A percentile compares a stretch with the other conserved stretches of the same genome.
These are phyloP conservation scores for Torymus auratus DNA, from an alignment of 2,888 invertebrate genomes.

Conservation along the genomic window DNA sequence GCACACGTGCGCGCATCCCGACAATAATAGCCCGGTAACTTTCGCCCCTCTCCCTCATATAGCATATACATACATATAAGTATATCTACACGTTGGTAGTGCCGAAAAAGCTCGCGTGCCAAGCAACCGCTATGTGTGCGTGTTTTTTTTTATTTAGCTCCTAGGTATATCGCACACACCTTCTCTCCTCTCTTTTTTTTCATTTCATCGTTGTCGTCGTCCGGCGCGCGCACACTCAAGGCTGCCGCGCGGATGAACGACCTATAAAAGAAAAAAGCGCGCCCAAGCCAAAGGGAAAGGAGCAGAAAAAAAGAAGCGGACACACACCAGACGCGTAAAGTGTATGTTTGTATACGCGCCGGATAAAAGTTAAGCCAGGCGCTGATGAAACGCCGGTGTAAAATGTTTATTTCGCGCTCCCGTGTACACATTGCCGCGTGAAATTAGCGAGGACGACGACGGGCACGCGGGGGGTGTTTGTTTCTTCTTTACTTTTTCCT, in stretches of 20 bases:
- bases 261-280: slow-evolving; percentile 19
- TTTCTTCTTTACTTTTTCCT: background rate
- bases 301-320: background rate
- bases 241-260: slow-evolving; percentile 10
- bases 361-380: slow-evolving; percentile 26
- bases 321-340: slow-evolving; percentile 8
- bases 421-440: background rate
- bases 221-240: background rate
- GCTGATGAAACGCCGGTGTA: slow-evolving; percentile 40
- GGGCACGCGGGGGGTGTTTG: background rate
- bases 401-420: slow-evolving; percentile 39
- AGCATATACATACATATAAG: no score
- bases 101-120: no score
- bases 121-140: no score
- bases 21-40: background rate
- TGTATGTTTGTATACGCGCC: background rate
- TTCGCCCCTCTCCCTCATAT: background rate
- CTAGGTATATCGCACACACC: no score
- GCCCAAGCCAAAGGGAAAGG: slow-evolving; percentile 13
- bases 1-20: background rate
- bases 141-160: no score
- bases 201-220: background rate
- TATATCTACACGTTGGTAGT: no score
- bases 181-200: slow-evolving; percentile 11
- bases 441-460: slow-evolving; percentile 19